Evolutionary conservation across 2,797 vertebrate genomes (phyloP), one percentile per base, ranked within the genome.

Genomic region (Geotrypetes seraphini): DNA sequence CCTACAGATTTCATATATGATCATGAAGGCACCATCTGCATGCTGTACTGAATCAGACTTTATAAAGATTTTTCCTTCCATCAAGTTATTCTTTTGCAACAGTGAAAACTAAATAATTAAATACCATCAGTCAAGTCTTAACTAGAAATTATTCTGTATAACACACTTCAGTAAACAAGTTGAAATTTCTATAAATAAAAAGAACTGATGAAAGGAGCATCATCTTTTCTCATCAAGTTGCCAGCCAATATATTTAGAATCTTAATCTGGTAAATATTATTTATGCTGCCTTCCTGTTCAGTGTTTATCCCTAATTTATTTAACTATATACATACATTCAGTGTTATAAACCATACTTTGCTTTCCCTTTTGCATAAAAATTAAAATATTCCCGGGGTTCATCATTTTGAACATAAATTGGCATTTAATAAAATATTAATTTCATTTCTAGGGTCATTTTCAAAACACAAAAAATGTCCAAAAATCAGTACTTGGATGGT

Each of bases 11-110:
- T 23, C 23, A 31, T 13, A 20, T 28, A 49, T 16, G 50, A 19
- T 24, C 45, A 59, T 43, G 36, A 36, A 39, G n/a, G 19, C 31
- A 47, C n/a, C 32, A 57, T 63, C 45, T 69, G 50, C 49, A 59
- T 68, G 32, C 49, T 52, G 41, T 16, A 37, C 13, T 51, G 42
- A 19, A 46, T 62, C 34, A 50, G 15, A 12, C 14, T 39, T 15
- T 41, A 37, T 41, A 43, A 43, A 52, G 16, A 12, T 41, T 34
- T 53, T 25, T 50, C 28, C 42, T 43, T 66, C 41, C 19, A 22
- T 53, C 11, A 39, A 65, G 25, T 35, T 28, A 17, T 47, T 52
- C 38, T 41, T 0, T 2, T 36, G 41, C 12, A 42, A 7, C 23
- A 31, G 13, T 40, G 40, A 59, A 39, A 32, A n/a, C 28, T 41